phyloP scores from a whole-genome alignment of 1,140 invertebrate species.

The Sarcophaga bullata region DNA sequence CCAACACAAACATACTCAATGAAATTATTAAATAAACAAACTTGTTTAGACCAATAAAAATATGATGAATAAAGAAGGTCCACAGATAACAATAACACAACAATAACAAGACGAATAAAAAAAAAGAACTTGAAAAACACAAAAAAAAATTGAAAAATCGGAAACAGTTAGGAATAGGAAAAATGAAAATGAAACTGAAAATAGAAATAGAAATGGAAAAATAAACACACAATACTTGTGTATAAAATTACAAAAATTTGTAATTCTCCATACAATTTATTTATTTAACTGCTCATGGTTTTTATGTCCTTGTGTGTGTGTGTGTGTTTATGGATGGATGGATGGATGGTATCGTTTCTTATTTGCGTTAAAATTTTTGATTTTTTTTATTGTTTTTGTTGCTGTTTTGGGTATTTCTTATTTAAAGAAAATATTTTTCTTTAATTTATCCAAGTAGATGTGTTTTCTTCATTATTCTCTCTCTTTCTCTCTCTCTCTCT shows the following conservation, averaged over 20 bases:
- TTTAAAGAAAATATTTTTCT: constrained; percentile 8
- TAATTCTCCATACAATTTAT: constrained; percentile 12
- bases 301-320: neutral
- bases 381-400: neutral
- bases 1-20: neutral
- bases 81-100: neutral
- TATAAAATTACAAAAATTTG: constrained; percentile 3
- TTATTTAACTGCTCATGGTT: constrained; percentile 5
- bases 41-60: neutral
- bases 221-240: neutral
- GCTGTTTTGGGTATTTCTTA: neutral
- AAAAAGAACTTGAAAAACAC: too few relatives aligned
- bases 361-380: neutral
- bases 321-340: neutral
- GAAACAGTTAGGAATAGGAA: too few relatives aligned
- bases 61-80: neutral
- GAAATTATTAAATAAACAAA: neutral
- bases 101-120: neutral
- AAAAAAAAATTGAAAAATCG: too few relatives aligned
- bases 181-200: too few relatives aligned
- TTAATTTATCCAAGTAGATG: neutral
- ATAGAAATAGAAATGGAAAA: too few relatives aligned
- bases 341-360: neutral
- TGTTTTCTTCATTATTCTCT: too few relatives aligned
- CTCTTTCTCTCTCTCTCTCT: neutral